Conservation (phyloP, 2,888 invertebrate species). For the Hetaerina titia region DNA sequence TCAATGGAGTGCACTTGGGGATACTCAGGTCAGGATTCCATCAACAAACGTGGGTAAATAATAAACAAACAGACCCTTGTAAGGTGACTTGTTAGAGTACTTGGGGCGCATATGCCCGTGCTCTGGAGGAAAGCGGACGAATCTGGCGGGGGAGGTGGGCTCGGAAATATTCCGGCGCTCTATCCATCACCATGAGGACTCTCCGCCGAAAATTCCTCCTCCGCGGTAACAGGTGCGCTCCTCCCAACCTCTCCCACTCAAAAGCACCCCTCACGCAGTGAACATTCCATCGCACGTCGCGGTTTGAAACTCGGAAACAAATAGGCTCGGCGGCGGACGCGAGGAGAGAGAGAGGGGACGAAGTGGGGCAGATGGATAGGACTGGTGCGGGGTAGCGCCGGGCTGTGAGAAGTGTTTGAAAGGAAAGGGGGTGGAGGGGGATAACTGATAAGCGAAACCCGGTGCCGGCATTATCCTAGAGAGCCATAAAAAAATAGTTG, state of each 20-base stretch:
- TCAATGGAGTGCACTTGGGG: too few species aligned
- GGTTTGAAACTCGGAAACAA: not conserved
- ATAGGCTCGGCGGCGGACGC: not conserved
- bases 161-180: too few species aligned
- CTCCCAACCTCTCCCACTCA: not conserved
- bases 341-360: not conserved
- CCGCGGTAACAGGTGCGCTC: not conserved
- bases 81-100: not conserved
- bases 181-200: not conserved
- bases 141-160: not conserved
- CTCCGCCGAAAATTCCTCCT: conserved; percentile 1
- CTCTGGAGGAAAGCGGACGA: not conserved
- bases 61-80: not conserved
- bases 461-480: not conserved
- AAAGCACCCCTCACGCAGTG: not conserved
- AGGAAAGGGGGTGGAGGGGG: not conserved
- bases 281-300: not conserved
- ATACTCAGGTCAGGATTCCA: too few species aligned
- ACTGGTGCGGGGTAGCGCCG: not conserved
- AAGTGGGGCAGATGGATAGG: not conserved
- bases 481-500: not conserved
- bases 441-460: not conserved
- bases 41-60: not conserved
- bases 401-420: not conserved
- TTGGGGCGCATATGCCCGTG: not conserved